Conservation (phyloP, 2,797 vertebrate species). For the Tamandua tetradactyla region DNA sequence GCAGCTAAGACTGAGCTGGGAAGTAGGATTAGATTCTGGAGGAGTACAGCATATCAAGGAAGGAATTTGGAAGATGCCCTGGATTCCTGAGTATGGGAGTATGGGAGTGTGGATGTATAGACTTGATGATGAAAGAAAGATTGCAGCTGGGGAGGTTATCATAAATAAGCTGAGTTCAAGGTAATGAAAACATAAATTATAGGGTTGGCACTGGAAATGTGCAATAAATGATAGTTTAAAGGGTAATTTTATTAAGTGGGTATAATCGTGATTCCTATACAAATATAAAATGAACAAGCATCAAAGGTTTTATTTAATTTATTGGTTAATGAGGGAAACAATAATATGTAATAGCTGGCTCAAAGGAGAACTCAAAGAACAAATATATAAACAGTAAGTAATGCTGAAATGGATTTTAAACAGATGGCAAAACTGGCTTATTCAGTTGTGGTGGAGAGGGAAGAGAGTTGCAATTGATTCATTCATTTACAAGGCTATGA, state of each 20-base stretch:
- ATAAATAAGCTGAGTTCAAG: neutral
- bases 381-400: neutral
- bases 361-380: neutral
- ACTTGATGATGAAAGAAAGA: neutral
- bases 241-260: neutral
- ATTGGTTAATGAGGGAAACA: neutral
- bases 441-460: neutral
- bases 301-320: conserved; percentile 7
- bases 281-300: neutral
- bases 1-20: neutral
- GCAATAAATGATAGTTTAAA: neutral
- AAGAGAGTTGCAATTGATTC: neutral
- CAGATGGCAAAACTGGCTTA: neutral
- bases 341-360: conserved; percentile 9
- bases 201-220: neutral
- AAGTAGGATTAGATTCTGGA: neutral
- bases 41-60: accelerated
- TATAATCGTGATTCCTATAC: neutral
- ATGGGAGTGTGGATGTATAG: neutral
- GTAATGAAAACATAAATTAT: neutral
- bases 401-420: neutral
- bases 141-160: neutral
- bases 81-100: neutral
- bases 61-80: neutral
- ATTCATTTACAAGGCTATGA: neutral